phyloP scores from a whole-genome alignment of 2,888 invertebrate species.

The Leucoptera coffeella region DNA sequence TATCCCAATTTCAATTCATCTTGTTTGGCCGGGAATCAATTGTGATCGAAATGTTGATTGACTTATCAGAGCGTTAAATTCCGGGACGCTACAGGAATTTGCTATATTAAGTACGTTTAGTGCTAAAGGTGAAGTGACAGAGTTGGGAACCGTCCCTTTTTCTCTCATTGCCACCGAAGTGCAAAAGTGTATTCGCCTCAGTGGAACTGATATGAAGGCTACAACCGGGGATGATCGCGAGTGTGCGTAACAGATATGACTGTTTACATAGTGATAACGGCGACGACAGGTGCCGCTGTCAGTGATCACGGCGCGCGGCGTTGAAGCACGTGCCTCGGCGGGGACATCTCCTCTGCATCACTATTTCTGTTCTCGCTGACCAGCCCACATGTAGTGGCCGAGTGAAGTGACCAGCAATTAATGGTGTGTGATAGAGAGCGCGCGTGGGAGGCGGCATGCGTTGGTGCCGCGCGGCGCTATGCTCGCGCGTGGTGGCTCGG shows the following conservation, averaged over 20 bases:
- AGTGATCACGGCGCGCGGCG: background rate
- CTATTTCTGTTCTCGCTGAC: conserved; percentile 13
- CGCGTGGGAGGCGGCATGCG: conserved; percentile 17
- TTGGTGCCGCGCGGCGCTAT: conserved; percentile 33
- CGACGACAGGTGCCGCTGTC: too few relatives aligned
- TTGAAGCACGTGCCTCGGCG: background rate
- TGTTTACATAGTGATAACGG: conserved; percentile 33
- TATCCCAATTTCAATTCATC: too few relatives aligned
- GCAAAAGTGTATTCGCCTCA: too few relatives aligned
- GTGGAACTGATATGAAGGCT: too few relatives aligned
- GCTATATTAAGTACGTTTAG: too few relatives aligned
- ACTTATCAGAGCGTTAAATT: too few relatives aligned
- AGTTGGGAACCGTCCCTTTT: too few relatives aligned
- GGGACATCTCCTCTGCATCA: conserved; percentile 10
- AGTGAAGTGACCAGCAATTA: conserved; percentile 11
- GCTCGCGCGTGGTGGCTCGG: conserved; percentile 36
- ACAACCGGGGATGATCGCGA: conserved; percentile 11
- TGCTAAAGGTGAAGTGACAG: too few relatives aligned
- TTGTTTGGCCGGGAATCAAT: too few relatives aligned
- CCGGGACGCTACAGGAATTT: too few relatives aligned
- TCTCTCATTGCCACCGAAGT: too few relatives aligned
- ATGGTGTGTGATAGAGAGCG: conserved; percentile 9
- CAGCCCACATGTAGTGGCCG: conserved; percentile 1
- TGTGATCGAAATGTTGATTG: too few relatives aligned
- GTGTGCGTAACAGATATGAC: conserved; percentile 23